Evolutionary conservation across 2,888 invertebrate species (phyloP).

Genomic region (Hydroisotoma schaefferi): DNA sequence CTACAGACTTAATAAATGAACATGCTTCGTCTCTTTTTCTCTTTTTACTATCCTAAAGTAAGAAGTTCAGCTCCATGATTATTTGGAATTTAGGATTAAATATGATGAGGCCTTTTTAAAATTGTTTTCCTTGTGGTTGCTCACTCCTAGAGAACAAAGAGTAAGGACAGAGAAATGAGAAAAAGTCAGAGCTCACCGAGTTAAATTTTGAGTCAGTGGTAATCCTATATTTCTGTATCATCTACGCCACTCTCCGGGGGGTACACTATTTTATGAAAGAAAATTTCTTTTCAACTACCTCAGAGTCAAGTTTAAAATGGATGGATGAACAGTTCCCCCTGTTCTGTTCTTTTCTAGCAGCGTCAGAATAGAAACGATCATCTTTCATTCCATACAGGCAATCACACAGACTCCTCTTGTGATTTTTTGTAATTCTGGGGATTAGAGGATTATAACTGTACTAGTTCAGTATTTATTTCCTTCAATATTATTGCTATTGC

Average conservation of each 20-base stretch:
- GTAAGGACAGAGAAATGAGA: background rate
- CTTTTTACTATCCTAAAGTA: too few relatives aligned
- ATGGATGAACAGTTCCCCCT: conserved; percentile 7
- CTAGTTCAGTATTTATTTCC: background rate
- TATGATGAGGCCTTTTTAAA: background rate
- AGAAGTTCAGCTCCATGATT: conserved; percentile 1
- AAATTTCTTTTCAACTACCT: conserved; percentile 17
- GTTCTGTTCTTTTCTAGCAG: background rate
- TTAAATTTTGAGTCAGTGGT: conserved; percentile 7
- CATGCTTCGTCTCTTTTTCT: too few relatives aligned
- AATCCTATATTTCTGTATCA: conserved; percentile 19
- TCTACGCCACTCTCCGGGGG: conserved; percentile 16
- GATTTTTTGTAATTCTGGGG: background rate
- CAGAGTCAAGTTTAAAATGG: conserved; percentile 13
- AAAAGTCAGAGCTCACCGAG: conserved; percentile 1
- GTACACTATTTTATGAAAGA: conserved; percentile 16
- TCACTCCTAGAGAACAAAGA: conserved; percentile 1
- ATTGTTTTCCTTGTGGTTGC: background rate
- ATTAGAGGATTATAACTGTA: background rate
- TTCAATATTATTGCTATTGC: too few relatives aligned
- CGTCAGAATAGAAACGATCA: background rate
- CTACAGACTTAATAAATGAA: too few relatives aligned
- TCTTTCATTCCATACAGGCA: background rate
- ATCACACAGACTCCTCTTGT: too few relatives aligned
- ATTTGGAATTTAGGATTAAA: conserved; percentile 1